Conservation (phyloP, 2,797 vertebrate species). For the Neosalanx taihuensis region DNA sequence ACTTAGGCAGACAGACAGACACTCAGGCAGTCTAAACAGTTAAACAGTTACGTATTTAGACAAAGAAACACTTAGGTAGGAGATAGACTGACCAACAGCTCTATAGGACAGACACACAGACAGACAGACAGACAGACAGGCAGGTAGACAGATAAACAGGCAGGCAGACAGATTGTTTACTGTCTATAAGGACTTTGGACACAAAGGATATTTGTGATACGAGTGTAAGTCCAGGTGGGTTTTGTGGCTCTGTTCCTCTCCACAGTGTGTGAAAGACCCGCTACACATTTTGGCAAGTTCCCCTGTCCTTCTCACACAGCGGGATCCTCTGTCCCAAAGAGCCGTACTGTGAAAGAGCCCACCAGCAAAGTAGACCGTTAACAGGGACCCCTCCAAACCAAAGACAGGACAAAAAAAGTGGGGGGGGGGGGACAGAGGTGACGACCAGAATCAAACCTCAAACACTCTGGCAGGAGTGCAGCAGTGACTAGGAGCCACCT, state of each 20-base stretch:
- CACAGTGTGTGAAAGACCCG: constrained; percentile 57
- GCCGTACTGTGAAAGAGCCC: neutral
- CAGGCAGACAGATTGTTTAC: no score
- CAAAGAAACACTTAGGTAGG: no score
- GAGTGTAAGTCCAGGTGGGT: no score
- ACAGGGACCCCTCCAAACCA: constrained; percentile 27
- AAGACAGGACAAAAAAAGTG: constrained; percentile 28
- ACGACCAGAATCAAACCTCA: constrained; percentile 25
- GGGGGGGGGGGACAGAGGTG: constrained; percentile 45
- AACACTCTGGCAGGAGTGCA: constrained; percentile 43
- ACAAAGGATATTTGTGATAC: no score
- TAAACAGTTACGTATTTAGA: neutral
- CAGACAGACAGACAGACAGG: no score
- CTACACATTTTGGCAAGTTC: constrained; percentile 41
- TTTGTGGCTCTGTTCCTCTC: no score
- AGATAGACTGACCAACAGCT: no score
- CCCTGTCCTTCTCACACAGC: constrained; percentile 10
- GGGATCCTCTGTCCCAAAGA: constrained; percentile 2
- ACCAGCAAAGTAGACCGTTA: neutral
- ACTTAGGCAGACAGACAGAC: no score
- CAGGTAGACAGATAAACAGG: no score
- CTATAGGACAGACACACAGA: no score
- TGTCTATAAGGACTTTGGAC: no score
- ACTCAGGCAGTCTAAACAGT: no score
- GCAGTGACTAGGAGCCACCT: constrained; percentile 28